A percentile compares a stretch with the other conserved stretches of the same genome.
Conservation (phyloP, 2,113 vertebrate species). For the Pica pica region DNA sequence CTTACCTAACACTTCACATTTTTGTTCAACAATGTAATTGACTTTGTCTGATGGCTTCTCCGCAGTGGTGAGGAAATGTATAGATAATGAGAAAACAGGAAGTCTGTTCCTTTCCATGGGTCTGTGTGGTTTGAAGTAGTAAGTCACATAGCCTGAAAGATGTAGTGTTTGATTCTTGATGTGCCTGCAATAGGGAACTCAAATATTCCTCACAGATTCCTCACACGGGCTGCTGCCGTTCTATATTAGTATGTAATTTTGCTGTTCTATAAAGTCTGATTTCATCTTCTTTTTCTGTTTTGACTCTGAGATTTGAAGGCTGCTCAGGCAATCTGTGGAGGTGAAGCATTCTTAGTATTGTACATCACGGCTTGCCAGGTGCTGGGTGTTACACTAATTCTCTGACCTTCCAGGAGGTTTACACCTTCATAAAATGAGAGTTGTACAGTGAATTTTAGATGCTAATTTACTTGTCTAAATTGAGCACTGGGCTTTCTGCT, state of each 20-base stretch:
- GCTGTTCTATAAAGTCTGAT: background rate
- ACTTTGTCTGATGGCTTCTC: background rate
- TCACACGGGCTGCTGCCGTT: background rate
- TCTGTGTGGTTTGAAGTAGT: background rate
- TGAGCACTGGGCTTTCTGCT: background rate
- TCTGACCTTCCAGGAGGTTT: background rate
- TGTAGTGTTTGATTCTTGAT: background rate
- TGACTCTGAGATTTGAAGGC: background rate
- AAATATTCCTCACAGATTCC: background rate
- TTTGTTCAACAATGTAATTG: background rate
- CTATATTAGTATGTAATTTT: background rate
- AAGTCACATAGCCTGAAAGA: background rate
- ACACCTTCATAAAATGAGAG: accelerated
- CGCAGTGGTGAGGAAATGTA: background rate
- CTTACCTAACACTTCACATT: background rate
- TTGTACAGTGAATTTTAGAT: background rate
- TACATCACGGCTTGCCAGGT: background rate
- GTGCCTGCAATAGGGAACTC: background rate
- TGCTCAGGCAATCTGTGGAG: background rate
- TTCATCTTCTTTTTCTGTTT: background rate
- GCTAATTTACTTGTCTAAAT: background rate
- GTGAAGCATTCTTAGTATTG: background rate
- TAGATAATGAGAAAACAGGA: background rate
- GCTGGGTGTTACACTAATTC: background rate
- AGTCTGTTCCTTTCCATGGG: background rate